Conservation (phyloP, 2,113 vertebrate species). For the Willisornis vidua region DNA sequence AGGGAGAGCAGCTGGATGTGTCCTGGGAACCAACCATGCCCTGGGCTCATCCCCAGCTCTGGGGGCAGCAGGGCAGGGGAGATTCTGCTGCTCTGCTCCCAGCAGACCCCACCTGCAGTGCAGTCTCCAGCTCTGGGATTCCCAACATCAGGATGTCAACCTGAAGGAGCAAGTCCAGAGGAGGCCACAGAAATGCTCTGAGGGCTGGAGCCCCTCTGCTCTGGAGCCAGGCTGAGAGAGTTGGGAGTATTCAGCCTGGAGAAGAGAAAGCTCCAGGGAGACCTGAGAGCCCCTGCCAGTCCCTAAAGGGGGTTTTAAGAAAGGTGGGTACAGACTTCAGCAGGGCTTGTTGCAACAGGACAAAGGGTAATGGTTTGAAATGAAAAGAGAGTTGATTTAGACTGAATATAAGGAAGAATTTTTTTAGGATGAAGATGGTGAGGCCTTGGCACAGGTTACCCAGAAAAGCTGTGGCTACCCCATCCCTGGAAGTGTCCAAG, state of each 20-base stretch:
- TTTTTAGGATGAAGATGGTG: background rate
- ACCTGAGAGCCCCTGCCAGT: background rate
- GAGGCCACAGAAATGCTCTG: background rate
- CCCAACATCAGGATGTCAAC: background rate
- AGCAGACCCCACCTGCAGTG: background rate
- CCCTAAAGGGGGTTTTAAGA: background rate
- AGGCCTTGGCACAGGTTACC: background rate
- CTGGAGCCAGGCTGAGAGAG: background rate
- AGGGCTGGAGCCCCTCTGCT: background rate
- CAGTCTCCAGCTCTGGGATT: background rate
- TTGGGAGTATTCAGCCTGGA: background rate
- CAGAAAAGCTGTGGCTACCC: background rate
- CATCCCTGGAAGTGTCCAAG: background rate
- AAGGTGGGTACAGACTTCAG: background rate
- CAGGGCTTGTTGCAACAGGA: background rate
- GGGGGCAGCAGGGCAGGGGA: fast-evolving
- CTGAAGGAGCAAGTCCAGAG: background rate
- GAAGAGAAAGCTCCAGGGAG: background rate
- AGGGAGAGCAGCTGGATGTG: background rate
- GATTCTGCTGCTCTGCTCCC: background rate
- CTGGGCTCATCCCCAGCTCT: background rate
- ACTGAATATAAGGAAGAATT: background rate
- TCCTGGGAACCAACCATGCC: fast-evolving
- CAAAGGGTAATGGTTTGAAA: background rate
- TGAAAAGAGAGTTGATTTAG: background rate